Conservation (phyloP, 2,797 vertebrate species). For the Pogonophryne albipinna region DNA sequence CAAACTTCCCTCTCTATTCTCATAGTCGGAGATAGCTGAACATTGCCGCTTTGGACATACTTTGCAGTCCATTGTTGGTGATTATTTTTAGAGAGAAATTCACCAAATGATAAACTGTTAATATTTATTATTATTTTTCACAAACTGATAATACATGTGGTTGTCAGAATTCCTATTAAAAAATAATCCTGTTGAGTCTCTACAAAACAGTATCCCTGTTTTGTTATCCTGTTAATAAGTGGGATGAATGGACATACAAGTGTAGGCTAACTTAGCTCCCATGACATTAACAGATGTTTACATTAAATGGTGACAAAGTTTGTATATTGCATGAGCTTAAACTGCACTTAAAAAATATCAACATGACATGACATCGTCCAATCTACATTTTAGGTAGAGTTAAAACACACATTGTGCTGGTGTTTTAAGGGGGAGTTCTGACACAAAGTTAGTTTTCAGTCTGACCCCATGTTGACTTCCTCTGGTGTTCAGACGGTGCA, state of each 20-base stretch:
- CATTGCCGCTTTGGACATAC: background rate
- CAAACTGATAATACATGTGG: background rate
- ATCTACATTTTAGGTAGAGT: background rate
- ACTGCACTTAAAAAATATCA: background rate
- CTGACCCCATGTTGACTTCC: background rate
- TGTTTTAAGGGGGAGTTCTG: background rate
- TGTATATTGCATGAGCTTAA: background rate
- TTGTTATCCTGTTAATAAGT: background rate
- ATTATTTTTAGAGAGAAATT: background rate
- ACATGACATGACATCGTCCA: background rate
- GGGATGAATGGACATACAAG: background rate
- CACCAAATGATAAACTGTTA: background rate
- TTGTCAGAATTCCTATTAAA: background rate
- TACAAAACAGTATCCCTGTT: background rate
- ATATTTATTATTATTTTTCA: background rate
- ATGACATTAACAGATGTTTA: background rate
- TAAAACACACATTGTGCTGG: background rate
- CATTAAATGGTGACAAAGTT: background rate
- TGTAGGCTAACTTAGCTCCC: background rate
- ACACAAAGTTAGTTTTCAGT: background rate
- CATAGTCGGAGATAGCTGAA: background rate
- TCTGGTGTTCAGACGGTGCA: conserved; percentile 74
- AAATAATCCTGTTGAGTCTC: background rate
- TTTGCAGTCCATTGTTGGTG: background rate
- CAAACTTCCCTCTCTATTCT: background rate